Conservation (phyloP, 2,113 vertebrate genomes). For the Pluvialis apricaria region DNA sequence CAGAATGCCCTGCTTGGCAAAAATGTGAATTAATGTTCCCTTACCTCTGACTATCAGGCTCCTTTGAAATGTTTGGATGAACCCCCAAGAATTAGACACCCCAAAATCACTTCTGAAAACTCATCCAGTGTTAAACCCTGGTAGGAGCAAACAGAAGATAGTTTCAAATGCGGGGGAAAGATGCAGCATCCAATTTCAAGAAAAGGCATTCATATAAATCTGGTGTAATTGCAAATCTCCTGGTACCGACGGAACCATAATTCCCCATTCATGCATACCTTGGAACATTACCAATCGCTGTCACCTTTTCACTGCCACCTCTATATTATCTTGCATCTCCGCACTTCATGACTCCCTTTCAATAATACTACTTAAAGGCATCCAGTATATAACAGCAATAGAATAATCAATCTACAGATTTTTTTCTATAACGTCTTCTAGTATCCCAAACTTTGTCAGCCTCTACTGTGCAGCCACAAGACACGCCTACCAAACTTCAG, state of each 20-base stretch:
- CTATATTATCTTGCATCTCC: neutral
- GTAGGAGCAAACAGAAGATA: constrained; percentile 22
- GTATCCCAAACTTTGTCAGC: neutral
- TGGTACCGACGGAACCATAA: neutral
- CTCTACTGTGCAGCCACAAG: neutral
- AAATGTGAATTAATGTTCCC: neutral
- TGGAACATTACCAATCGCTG: neutral
- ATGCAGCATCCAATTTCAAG: neutral
- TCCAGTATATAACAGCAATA: neutral
- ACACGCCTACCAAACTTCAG: neutral
- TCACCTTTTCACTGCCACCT: neutral
- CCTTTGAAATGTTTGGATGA: constrained; percentile 29
- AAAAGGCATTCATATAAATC: neutral
- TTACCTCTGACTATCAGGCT: constrained; percentile 6
- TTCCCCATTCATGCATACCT: neutral
- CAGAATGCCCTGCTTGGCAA: neutral
- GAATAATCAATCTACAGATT: neutral
- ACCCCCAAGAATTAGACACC: constrained; percentile 26
- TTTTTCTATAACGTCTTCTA: neutral
- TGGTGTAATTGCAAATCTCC: neutral
- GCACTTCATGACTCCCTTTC: neutral
- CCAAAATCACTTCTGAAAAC: constrained; percentile 39
- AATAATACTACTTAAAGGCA: neutral
- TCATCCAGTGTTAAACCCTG: constrained; percentile 15
- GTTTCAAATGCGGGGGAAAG: neutral